A percentile compares a stretch with the other conserved stretches of the same genome.
Evolutionary conservation across 2,888 invertebrate genomes (phyloP).

Genomic region (Phaonia tiefii): DNA sequence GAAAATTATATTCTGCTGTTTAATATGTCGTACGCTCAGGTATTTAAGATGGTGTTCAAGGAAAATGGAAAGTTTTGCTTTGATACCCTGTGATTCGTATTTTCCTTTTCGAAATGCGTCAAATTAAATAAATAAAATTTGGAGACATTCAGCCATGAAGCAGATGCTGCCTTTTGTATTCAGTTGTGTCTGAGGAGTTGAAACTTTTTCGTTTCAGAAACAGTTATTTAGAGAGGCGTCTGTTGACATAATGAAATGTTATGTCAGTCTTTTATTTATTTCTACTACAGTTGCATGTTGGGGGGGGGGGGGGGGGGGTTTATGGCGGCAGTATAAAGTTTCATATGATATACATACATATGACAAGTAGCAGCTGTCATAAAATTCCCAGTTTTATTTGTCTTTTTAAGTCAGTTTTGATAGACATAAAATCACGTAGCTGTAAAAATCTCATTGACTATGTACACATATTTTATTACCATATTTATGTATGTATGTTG

Average conservation of each 20-base stretch:
- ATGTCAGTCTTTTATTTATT: constrained; percentile 47
- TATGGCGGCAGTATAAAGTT: neutral
- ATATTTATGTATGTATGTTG: no score
- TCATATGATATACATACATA: constrained; percentile 32
- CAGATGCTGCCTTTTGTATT: constrained; percentile 5
- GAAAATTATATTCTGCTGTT: no score
- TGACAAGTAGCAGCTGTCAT: constrained; percentile 37
- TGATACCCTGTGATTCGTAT: constrained; percentile 30
- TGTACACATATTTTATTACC: no score
- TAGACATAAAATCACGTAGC: constrained; percentile 25
- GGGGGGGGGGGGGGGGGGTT: no score
- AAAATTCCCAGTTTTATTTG: constrained; percentile 35
- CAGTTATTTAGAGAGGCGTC: constrained; percentile 23
- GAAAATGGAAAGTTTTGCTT: constrained; percentile 27
- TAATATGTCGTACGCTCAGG: no score
- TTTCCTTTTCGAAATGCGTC: constrained; percentile 9
- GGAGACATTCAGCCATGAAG: constrained; percentile 23
- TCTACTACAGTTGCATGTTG: neutral
- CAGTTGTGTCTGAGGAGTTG: constrained; percentile 18
- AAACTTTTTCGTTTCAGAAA: neutral
- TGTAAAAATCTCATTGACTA: no score
- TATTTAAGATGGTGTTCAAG: no score
- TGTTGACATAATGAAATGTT: constrained; percentile 38
- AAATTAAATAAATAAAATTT: constrained; percentile 36
- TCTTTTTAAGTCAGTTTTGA: constrained; percentile 35